Percentiles rank a stretch among this genome's conserved stretches.
Conservation (phyloP, 2,113 vertebrate genomes). For the Barnardius zonarius region DNA sequence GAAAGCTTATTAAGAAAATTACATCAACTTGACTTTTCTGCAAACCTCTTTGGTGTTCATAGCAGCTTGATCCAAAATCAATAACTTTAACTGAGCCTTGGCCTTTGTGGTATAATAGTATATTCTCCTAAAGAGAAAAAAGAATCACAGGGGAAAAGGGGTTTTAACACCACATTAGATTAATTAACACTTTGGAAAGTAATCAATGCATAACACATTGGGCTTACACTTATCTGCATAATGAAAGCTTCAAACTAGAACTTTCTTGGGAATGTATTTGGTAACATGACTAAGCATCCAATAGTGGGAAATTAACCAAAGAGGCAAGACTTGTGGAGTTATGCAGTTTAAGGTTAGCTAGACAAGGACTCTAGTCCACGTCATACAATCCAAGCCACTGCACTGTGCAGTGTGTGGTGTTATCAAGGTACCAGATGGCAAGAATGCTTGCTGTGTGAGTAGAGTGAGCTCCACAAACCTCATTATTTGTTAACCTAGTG, state of each 20-base stretch:
- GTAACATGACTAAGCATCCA: not conserved
- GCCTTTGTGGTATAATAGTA: conserved; percentile 86
- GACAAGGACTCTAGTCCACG: not conserved
- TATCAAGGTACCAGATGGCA: not conserved
- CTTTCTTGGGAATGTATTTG: not conserved
- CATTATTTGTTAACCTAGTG: not conserved
- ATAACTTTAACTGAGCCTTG: conserved; percentile 93
- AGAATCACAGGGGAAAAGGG: not conserved
- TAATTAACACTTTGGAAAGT: not conserved
- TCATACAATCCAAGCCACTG: no score
- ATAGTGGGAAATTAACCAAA: not conserved
- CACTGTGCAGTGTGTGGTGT: no score
- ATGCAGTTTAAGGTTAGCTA: not conserved
- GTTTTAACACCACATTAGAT: not conserved
- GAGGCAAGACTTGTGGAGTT: not conserved
- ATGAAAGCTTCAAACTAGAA: not conserved
- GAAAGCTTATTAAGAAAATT: conserved; percentile 61
- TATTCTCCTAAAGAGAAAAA: conserved; percentile 83
- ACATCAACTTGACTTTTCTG: conserved; percentile 65
- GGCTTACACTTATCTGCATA: not conserved
- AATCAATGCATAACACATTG: not conserved
- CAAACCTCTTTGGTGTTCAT: conserved; percentile 90
- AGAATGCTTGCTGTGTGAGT: not conserved
- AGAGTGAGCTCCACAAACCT: not conserved
- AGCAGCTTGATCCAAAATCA: conserved; percentile 96